These are phyloP conservation scores for Zaprionus camerounensis DNA, from an alignment of 1,140 invertebrate genomes.

Conservation along the genomic window DNA sequence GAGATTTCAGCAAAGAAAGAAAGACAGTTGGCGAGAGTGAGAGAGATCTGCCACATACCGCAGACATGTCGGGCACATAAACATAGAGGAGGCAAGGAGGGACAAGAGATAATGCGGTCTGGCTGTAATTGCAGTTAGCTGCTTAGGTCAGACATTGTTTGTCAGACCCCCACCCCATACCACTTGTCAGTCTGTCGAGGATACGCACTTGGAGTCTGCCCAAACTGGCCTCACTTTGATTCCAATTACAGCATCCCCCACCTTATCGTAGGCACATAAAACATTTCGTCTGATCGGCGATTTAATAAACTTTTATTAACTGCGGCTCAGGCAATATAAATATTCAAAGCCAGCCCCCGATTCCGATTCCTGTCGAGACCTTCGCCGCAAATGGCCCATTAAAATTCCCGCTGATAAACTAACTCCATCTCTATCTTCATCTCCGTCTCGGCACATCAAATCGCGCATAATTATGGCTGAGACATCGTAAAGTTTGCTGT, in stretches of 20 bases:
- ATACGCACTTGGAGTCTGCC: neutral
- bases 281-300: slow-evolving; percentile 7
- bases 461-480: slow-evolving; percentile 69
- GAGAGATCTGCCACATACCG: slow-evolving; percentile 68
- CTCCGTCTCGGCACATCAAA: slow-evolving; percentile 34
- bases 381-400: slow-evolving; percentile 36
- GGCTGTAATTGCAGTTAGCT: slow-evolving; percentile 66
- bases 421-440: slow-evolving; percentile 20
- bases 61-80: slow-evolving; percentile 62
- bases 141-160: slow-evolving; percentile 49
- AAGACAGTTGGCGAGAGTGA: neutral
- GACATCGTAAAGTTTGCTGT: slow-evolving; percentile 73
- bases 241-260: slow-evolving; percentile 13
- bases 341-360: slow-evolving; percentile 1
- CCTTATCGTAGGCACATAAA: slow-evolving; percentile 6
- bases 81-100: slow-evolving; percentile 31
- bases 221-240: slow-evolving; percentile 17
- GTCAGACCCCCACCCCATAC: neutral
- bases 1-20: slow-evolving; percentile 29
- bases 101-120: slow-evolving; percentile 62
- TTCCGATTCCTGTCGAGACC: neutral
- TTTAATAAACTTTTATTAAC: slow-evolving; percentile 31
- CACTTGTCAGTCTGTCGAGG: neutral
- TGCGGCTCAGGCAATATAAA: slow-evolving; percentile 8
- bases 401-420: slow-evolving; percentile 33